Conservation (phyloP, 2,888 invertebrate genomes). For the Melipona bicolor region DNA sequence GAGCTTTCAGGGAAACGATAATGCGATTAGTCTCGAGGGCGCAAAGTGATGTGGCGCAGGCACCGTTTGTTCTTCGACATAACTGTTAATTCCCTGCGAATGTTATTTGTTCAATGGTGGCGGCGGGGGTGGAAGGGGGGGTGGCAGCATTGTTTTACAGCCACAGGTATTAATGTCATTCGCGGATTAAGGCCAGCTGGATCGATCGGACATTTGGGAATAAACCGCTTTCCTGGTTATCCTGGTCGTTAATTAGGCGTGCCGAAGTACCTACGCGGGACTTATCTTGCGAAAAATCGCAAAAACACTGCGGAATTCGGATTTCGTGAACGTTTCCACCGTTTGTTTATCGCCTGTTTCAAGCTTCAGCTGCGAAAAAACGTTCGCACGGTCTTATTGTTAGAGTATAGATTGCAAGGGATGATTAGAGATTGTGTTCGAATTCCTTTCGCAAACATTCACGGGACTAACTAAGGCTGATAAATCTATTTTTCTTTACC, state of each 20-base stretch:
- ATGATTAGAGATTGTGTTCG: too few relatives aligned
- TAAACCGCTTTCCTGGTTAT: slow-evolving; percentile 42
- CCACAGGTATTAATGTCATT: slow-evolving; percentile 53
- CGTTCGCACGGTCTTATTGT: too few relatives aligned
- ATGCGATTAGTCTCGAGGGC: slow-evolving; percentile 69
- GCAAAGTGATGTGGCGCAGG: slow-evolving; percentile 49
- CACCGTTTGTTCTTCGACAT: slow-evolving; percentile 57
- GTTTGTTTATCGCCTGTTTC: not conserved
- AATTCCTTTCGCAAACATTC: too few relatives aligned
- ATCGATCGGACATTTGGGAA: slow-evolving; percentile 48
- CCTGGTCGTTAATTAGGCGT: slow-evolving; percentile 22
- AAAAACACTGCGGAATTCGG: not conserved
- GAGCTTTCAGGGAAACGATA: slow-evolving; percentile 66
- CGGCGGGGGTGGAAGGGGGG: not conserved
- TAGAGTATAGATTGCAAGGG: too few relatives aligned
- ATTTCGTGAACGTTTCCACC: not conserved
- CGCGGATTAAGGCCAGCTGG: slow-evolving; percentile 31
- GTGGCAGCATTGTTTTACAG: slow-evolving; percentile 49
- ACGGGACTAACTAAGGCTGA: too few relatives aligned
- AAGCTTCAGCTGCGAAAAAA: too few relatives aligned
- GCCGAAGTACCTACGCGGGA: not conserved
- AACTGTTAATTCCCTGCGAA: slow-evolving; percentile 62
- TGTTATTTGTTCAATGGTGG: slow-evolving; percentile 45
- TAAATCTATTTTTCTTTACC: too few relatives aligned
- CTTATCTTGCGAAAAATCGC: slow-evolving; percentile 28